Conservation (phyloP, 2,888 invertebrate genomes). For the Rhabditoides inermis region DNA sequence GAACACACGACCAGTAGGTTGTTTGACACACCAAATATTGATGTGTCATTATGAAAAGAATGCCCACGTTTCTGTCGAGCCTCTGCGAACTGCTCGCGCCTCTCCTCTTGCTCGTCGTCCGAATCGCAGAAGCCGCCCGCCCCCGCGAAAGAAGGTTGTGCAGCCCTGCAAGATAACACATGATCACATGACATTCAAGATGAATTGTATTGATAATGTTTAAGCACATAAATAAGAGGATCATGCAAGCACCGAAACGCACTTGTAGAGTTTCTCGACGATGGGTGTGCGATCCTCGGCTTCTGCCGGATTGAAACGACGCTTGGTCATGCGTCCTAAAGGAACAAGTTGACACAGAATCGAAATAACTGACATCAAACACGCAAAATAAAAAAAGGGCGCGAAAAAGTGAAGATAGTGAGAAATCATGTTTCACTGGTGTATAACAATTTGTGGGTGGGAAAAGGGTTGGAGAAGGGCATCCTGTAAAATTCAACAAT, state of each 20-base stretch:
- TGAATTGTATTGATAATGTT: neutral
- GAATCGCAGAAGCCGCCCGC: slow-evolving; percentile 46
- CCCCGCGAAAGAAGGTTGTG: slow-evolving; percentile 33
- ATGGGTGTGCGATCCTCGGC: slow-evolving; percentile 33
- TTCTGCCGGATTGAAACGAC: slow-evolving; percentile 20
- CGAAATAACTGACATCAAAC: too few species aligned
- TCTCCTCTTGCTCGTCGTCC: slow-evolving; percentile 42
- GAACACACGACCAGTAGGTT: neutral
- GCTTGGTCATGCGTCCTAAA: slow-evolving; percentile 17
- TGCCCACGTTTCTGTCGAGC: slow-evolving; percentile 34
- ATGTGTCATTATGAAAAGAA: slow-evolving; percentile 4
- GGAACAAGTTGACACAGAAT: too few species aligned
- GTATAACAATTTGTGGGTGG: too few species aligned
- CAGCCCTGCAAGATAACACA: slow-evolving; percentile 22
- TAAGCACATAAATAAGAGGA: too few species aligned
- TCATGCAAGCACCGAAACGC: too few species aligned
- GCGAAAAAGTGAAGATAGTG: too few species aligned
- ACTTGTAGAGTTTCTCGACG: slow-evolving; percentile 47
- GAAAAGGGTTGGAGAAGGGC: too few species aligned
- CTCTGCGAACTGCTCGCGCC: slow-evolving; percentile 34
- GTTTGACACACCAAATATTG: neutral
- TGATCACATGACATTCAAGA: slow-evolving; percentile 3
- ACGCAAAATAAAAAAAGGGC: too few species aligned
- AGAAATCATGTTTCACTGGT: too few species aligned
- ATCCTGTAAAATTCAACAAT: too few species aligned